Evolutionary conservation across 2,888 invertebrate genomes (phyloP), one percentile per base, ranked within the genome.

Genomic region (Polyploca ridens): DNA sequence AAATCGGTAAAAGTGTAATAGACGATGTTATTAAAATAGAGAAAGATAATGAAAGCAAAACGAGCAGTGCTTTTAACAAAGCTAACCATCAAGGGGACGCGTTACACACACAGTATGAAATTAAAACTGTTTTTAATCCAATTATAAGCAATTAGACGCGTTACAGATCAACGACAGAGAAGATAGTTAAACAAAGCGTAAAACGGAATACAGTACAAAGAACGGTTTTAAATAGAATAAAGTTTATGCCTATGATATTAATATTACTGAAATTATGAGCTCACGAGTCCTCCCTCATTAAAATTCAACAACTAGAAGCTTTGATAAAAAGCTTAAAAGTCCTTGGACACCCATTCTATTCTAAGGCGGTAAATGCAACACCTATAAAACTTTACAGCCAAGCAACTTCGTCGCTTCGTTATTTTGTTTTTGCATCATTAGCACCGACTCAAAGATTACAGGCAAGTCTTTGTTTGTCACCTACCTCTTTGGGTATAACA

Each of bases 121-220:
- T 61, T 44, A 61, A 61, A 58, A 61, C 41, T 61, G 65, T 68
- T 41, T 69, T 66, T 71, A 66, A 70, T 70, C 57, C 63, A 67
- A 69, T 71, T 68, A 62, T 19, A 64, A 64, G 65, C 69, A 69
- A 71, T 69, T 71, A 69, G 65, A 35, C 14, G 63, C 60, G 46
- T 62, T 62, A 46, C 58, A 33, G 62, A 67, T 71, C 57, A 66
- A 62, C 67, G 60, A 58, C 35, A 33, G 38, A 10, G 35, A 2
- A 35, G 13, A 13, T 41, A 41, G 59, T 8, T 60, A 35, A 60
- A 38, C 59, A 60, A 60, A 60, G 59, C 59, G 59, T 60, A 60
- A 60, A 60, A 35, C 19, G 54, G 19, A 54, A 54, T 35, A 60
- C 16, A 60, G 59, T 6, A 60, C 59, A 35, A 60, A 60, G 59